phyloP scores from a whole-genome alignment of 2,797 vertebrate species.

The Ficedula albicollis region DNA sequence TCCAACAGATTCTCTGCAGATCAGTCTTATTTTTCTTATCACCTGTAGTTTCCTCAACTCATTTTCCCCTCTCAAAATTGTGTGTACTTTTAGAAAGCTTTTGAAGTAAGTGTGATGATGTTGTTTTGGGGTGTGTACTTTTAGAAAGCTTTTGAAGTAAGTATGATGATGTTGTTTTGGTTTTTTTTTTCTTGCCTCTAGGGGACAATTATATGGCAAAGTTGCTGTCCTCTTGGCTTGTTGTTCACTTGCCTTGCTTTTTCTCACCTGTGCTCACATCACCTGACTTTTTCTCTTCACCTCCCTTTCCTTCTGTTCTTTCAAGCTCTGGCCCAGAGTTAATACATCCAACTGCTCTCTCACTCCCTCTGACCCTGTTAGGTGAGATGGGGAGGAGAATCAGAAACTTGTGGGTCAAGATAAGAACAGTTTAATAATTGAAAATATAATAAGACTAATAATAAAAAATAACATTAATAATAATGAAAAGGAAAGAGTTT shows the following conservation, averaged over 20 bases:
- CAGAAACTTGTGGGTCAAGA: neutral
- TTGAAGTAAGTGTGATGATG: neutral
- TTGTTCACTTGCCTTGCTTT: neutral
- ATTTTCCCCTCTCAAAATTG: neutral
- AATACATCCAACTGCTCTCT: neutral
- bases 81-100: neutral
- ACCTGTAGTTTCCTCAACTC: neutral
- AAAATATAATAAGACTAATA: neutral
- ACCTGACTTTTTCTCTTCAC: rapidly evolving
- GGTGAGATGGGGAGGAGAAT: neutral
- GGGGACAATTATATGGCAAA: neutral
- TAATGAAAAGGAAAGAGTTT: neutral
- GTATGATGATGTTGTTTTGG: neutral
- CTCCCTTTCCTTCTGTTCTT: neutral
- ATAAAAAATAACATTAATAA: neutral
- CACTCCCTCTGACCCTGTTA: neutral
- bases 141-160: neutral
- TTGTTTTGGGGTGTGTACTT: neutral
- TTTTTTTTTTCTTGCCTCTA: neutral
- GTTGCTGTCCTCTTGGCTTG: neutral
- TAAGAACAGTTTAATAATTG: neutral
- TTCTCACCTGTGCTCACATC: rapidly evolving
- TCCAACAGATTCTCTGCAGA: neutral
- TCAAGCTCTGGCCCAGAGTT: neutral
- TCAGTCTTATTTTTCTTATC: neutral